A percentile compares a stretch with the other conserved stretches of the same genome.
phyloP scores from a whole-genome alignment of 64 coral and sea anemone species.

The Astreopora myriophthalma region DNA sequence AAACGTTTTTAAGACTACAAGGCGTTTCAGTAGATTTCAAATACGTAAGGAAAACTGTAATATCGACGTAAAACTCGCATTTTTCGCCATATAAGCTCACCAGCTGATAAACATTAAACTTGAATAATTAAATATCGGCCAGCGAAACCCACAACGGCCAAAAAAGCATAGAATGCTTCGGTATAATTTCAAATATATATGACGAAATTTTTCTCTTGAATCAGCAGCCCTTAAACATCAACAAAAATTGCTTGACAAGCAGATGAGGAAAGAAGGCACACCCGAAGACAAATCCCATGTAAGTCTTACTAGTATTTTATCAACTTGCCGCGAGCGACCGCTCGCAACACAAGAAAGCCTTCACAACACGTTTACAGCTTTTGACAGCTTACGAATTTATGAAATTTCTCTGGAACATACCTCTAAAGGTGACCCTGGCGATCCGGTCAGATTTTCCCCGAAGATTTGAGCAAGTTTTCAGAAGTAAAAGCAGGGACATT shows the following conservation, averaged over 20 bases:
- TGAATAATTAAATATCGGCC: conserved; percentile 46
- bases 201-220: not conserved
- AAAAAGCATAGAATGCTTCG: not conserved
- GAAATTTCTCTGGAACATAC: conserved; percentile 55
- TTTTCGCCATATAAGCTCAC: not conserved
- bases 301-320: not conserved
- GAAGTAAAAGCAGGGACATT: conserved; percentile 95
- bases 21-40: too few species aligned
- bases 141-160: not conserved
- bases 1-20: not conserved
- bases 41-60: not conserved
- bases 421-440: conserved; percentile 98
- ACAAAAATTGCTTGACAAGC: not conserved
- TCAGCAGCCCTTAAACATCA: not conserved
- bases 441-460: conserved; percentile 95
- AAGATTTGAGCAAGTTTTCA: conserved; percentile 95
- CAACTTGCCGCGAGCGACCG: not conserved
- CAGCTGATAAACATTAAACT: conserved; percentile 1
- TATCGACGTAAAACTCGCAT: not conserved
- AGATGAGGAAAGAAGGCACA: not conserved
- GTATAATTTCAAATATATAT: not conserved
- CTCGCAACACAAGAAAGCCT: conserved; percentile 20
- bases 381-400: not conserved
- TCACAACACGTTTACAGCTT: not conserved
- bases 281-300: not conserved